Conservation (phyloP, 2,797 vertebrate genomes). For the Nannoperca obscura region DNA sequence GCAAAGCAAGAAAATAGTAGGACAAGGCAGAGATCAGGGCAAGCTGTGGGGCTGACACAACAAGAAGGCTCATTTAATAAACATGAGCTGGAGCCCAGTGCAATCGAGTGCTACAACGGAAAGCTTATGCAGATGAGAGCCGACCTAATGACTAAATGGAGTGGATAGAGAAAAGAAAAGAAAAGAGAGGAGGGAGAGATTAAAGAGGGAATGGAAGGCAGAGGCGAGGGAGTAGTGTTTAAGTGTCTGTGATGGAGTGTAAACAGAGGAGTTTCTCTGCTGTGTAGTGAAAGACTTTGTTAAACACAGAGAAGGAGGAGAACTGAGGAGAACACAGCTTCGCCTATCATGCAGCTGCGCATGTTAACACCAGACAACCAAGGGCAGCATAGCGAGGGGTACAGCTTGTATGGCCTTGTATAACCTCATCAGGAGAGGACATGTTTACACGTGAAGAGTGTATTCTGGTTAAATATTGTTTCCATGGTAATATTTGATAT, state of each 20-base stretch:
- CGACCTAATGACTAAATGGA: conserved; percentile 84
- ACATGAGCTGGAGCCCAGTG: conserved; percentile 83
- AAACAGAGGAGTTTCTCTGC: conserved; percentile 77
- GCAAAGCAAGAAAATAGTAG: conserved; percentile 65
- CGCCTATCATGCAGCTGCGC: conserved; percentile 50
- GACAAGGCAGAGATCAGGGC: conserved; percentile 69
- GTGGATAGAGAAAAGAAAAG: conserved; percentile 77
- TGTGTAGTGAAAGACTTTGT: conserved; percentile 66
- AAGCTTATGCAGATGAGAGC: conserved; percentile 84
- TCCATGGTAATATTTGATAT: conserved; percentile 8
- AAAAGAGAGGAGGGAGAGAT: conserved; percentile 77
- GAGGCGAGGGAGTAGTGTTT: conserved; percentile 77
- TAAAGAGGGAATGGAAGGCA: conserved; percentile 73
- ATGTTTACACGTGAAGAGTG: conserved; percentile 16
- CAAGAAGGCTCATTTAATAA: conserved; percentile 85
- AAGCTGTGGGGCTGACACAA: conserved; percentile 81
- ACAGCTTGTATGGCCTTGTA: conserved; percentile 23
- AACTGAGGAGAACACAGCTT: conserved; percentile 47
- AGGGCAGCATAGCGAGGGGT: conserved; percentile 7
- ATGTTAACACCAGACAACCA: conserved; percentile 51
- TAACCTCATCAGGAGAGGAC: conserved; percentile 27
- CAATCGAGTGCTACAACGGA: conserved; percentile 76
- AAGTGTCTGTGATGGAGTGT: conserved; percentile 83
- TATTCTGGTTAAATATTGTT: conserved; percentile 3
- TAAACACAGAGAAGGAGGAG: conserved; percentile 62